Evolutionary conservation across 2,888 invertebrate species (phyloP).

Genomic region (Eilema sororculum): DNA sequence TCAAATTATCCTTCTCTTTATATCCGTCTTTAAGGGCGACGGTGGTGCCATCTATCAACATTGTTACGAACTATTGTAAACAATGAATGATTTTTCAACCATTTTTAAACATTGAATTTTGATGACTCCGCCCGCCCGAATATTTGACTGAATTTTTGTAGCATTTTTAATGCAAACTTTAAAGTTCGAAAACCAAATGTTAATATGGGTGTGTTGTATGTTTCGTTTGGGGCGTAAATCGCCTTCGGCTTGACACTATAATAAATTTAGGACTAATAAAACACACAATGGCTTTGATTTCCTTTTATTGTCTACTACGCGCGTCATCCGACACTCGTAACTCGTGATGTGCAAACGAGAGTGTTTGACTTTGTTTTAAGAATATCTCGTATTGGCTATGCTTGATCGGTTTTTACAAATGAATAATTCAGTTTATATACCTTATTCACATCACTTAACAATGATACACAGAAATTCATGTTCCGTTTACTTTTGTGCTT

Average conservation of each 20-base stretch:
- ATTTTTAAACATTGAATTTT: too few relatives aligned
- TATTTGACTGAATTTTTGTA: too few relatives aligned
- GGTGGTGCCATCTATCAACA: too few relatives aligned
- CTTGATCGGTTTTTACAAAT: constrained; percentile 36
- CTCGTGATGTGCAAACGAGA: constrained; percentile 21
- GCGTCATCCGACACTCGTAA: constrained; percentile 57
- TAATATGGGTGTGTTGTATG: constrained; percentile 36
- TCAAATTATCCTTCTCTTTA: too few relatives aligned
- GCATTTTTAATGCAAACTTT: too few relatives aligned
- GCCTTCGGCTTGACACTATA: constrained; percentile 61
- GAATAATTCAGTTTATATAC: constrained; percentile 22
- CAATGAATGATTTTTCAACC: too few relatives aligned
- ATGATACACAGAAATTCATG: background rate
- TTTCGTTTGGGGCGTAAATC: constrained; percentile 42
- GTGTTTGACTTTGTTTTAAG: constrained; percentile 17
- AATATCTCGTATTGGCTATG: constrained; percentile 18
- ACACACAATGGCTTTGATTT: constrained; percentile 73
- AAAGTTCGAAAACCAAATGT: too few relatives aligned
- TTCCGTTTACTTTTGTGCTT: background rate
- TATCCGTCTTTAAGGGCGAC: too few relatives aligned
- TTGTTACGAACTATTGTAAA: too few relatives aligned
- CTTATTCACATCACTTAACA: background rate
- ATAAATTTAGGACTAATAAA: constrained; percentile 75
- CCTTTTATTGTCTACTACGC: constrained; percentile 70
- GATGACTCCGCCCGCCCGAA: too few relatives aligned